Percentiles rank a stretch among this genome's conserved stretches.
Evolutionary conservation across 2,888 invertebrate species (phyloP).

Genomic region (Xestia rhomboidea): DNA sequence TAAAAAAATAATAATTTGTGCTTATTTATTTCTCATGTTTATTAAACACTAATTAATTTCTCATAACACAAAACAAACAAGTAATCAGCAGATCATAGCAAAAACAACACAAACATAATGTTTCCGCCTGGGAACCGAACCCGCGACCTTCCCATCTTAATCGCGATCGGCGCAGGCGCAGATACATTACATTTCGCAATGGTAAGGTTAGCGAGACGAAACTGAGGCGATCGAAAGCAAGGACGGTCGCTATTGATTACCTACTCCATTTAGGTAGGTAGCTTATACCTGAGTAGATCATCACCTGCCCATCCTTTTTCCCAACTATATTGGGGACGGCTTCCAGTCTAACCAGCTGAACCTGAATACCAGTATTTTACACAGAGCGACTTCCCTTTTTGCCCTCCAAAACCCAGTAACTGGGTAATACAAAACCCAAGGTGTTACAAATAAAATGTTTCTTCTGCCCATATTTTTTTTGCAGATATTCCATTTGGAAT

Average conservation of each 20-base stretch:
- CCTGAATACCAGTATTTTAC: not conserved
- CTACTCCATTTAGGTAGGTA: constrained; percentile 10
- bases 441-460: not conserved
- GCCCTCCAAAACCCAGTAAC: not conserved
- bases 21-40: constrained; percentile 30
- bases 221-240: constrained; percentile 63
- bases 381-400: not conserved
- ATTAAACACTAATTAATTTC: constrained; percentile 29
- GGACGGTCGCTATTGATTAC: constrained; percentile 50
- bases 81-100: constrained; percentile 30
- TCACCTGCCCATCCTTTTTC: not conserved
- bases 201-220: constrained; percentile 58
- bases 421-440: not conserved
- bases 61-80: constrained; percentile 40
- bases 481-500: no score
- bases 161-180: constrained; percentile 64
- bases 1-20: not conserved
- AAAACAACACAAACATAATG: constrained; percentile 49
- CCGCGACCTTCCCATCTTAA: constrained; percentile 69
- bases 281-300: not conserved
- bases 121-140: constrained; percentile 71
- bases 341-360: not conserved
- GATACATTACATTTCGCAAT: constrained; percentile 71
- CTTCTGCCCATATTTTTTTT: not conserved
- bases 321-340: not conserved